These are phyloP conservation scores for Diuraphis noxia DNA, from an alignment of 1,140 invertebrate genomes.

Conservation along the genomic window DNA sequence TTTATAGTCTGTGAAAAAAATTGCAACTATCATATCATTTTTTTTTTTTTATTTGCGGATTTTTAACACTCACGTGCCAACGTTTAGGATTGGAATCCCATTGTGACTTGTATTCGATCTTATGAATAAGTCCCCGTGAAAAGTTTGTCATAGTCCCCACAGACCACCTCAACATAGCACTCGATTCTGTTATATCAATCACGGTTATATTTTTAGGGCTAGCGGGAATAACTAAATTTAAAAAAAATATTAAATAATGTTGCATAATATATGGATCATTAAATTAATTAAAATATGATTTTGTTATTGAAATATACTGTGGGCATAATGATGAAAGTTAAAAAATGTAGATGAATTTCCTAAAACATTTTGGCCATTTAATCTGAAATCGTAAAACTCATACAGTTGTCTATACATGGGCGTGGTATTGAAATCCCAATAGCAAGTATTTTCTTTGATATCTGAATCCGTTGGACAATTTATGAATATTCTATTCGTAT, in stretches of 20 bases:
- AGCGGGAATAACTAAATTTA: slow-evolving; percentile 58
- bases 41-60: neutral
- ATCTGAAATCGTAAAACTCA: slow-evolving; percentile 64
- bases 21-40: neutral
- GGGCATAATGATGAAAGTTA: slow-evolving; percentile 67
- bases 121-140: slow-evolving; percentile 65
- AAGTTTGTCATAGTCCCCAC: slow-evolving; percentile 66
- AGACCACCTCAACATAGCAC: slow-evolving; percentile 66
- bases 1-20: slow-evolving; percentile 12
- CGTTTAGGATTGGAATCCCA: slow-evolving; percentile 64
- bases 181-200: slow-evolving; percentile 64
- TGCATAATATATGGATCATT: neutral
- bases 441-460: slow-evolving; percentile 60
- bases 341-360: slow-evolving; percentile 62
- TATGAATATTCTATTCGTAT: slow-evolving; percentile 53
- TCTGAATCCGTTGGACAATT: slow-evolving; percentile 55
- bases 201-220: slow-evolving; percentile 62
- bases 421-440: slow-evolving; percentile 65
- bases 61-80: slow-evolving; percentile 62
- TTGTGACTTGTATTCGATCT: slow-evolving; percentile 68
- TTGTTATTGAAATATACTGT: slow-evolving; percentile 58
- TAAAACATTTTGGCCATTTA: slow-evolving; percentile 65
- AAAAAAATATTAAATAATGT: neutral
- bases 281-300: neutral
- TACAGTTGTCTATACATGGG: slow-evolving; percentile 67